Conservation (phyloP, 1,140 invertebrate genomes). For the Cydia amplana region DNA sequence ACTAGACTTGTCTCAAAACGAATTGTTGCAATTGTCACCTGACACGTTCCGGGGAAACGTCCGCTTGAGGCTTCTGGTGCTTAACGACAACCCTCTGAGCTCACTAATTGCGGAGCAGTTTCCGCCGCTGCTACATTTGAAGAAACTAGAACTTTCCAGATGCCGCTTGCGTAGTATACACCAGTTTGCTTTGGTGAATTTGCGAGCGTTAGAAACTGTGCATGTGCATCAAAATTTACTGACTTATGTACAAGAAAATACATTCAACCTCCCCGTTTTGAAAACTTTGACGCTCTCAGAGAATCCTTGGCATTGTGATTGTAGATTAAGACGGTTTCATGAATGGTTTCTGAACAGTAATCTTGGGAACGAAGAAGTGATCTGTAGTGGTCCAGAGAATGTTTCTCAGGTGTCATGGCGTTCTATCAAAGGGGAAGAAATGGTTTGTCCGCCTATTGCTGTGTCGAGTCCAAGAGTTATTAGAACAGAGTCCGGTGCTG, state of each 20-base stretch:
- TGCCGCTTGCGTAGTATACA: slow-evolving; percentile 87
- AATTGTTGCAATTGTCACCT: slow-evolving; percentile 83
- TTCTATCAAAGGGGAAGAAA: slow-evolving; percentile 57
- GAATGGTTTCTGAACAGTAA: slow-evolving; percentile 87
- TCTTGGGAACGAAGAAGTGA: slow-evolving; percentile 67
- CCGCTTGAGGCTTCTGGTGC: slow-evolving; percentile 83
- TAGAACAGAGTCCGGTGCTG: slow-evolving; percentile 66
- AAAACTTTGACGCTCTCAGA: slow-evolving; percentile 89
- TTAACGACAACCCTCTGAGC: slow-evolving; percentile 86
- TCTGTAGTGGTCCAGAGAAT: slow-evolving; percentile 60
- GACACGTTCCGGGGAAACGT: slow-evolving; percentile 88
- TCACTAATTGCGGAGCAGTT: slow-evolving; percentile 85
- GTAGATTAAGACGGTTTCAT: slow-evolving; percentile 88
- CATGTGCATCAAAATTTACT: slow-evolving; percentile 69
- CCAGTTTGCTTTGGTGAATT: slow-evolving; percentile 80
- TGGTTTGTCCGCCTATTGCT: slow-evolving; percentile 64
- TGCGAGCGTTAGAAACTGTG: slow-evolving; percentile 68
- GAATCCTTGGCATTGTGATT: slow-evolving; percentile 94
- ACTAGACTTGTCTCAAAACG: slow-evolving; percentile 90
- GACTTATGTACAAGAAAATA: slow-evolving; percentile 64
- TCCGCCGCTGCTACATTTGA: slow-evolving; percentile 85
- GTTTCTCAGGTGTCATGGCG: slow-evolving; percentile 58
- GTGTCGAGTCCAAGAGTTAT: slow-evolving; percentile 62
- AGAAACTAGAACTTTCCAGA: slow-evolving; percentile 87
- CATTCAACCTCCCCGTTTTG: slow-evolving; percentile 76